Evolutionary conservation across 1,140 invertebrate species (phyloP).

Genomic region (Drosophila bocki): DNA sequence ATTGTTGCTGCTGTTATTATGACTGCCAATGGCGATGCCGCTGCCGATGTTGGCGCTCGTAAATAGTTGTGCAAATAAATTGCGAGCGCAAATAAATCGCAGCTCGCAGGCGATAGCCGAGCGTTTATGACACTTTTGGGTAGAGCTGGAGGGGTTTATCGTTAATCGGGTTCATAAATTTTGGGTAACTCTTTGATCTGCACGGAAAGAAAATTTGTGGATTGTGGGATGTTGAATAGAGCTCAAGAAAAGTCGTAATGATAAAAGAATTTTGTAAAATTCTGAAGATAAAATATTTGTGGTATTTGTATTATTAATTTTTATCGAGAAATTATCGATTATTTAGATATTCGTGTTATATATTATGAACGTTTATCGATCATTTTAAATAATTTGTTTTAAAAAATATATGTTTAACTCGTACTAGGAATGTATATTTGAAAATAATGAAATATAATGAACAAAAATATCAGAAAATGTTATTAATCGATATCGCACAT

Average conservation of each 20-base stretch:
- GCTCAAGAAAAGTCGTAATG: neutral
- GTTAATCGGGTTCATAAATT: slow-evolving; percentile 77
- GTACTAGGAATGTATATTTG: neutral
- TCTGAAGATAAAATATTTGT: neutral
- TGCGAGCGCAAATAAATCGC: slow-evolving; percentile 71
- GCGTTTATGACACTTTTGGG: slow-evolving; percentile 60
- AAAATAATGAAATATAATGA: neutral
- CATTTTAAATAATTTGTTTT: no score
- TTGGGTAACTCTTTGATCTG: slow-evolving; percentile 16
- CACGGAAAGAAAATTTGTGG: slow-evolving; percentile 3
- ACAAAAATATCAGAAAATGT: no score
- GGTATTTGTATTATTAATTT: no score
- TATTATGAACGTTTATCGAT: no score
- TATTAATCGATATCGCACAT: no score
- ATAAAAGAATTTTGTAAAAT: neutral
- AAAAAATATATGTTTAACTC: neutral
- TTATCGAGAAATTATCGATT: no score
- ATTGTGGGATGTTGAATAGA: neutral
- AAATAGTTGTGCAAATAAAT: slow-evolving; percentile 80
- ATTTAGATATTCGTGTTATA: no score
- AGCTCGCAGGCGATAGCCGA: slow-evolving; percentile 49
- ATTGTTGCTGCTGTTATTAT: slow-evolving; percentile 57
- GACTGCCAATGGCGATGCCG: slow-evolving; percentile 40
- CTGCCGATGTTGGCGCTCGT: slow-evolving; percentile 48
- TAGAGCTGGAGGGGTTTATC: slow-evolving; percentile 19